These are phyloP conservation scores for Tetrax tetrax DNA, from an alignment of 2,113 vertebrate genomes.

Conservation along the genomic window DNA sequence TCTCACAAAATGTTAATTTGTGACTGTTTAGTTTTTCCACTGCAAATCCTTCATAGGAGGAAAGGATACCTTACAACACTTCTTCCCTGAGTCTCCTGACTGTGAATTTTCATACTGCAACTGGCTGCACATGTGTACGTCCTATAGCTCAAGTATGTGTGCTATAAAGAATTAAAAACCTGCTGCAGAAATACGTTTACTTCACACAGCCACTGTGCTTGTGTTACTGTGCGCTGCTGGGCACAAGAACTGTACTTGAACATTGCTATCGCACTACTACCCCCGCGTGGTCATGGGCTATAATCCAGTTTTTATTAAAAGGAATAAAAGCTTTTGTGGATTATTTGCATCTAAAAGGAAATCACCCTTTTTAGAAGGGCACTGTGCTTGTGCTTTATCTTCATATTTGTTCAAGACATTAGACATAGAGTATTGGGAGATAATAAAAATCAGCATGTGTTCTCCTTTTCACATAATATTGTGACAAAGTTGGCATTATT, in stretches of 20 bases:
- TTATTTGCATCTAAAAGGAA: background rate
- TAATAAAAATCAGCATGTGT: background rate
- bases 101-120: background rate
- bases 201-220: background rate
- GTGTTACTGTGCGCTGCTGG: background rate
- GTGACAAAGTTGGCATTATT: background rate
- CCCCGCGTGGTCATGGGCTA: constrained; percentile 65
- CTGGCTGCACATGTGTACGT: accelerated
- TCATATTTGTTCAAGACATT: background rate
- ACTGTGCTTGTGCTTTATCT: background rate
- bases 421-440: background rate
- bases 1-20: background rate
- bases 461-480: background rate
- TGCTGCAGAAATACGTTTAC: background rate
- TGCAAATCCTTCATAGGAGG: background rate
- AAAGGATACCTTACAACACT: background rate
- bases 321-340: background rate
- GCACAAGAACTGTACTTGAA: background rate
- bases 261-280: constrained; percentile 44
- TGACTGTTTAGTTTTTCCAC: background rate
- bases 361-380: background rate
- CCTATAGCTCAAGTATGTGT: background rate
- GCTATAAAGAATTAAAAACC: background rate
- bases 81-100: background rate
- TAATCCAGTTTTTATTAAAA: background rate